Base-by-base conservation (phyloP, 1,140 invertebrate species). In the Phenacoccus solenopsis region DNA sequence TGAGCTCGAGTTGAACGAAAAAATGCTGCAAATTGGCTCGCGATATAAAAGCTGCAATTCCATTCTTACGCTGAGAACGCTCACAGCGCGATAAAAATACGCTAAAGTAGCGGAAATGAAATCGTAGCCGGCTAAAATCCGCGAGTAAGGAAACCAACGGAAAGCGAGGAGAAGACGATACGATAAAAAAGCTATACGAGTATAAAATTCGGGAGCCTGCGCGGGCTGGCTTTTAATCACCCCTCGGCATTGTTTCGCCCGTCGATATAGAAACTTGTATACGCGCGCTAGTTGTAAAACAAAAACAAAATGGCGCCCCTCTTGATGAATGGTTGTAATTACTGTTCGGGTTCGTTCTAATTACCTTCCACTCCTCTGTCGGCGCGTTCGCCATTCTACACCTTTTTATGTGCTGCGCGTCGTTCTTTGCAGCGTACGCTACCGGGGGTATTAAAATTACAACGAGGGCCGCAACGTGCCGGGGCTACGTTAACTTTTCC, bases 281-380 rank as follows among this genome's bases (percentile, higher is more conserved):
- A 49, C 38, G 38, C 38, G 38, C 38, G 38, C 38, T 49, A n/a
- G 59, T 64, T 64, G 59, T 64, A 64, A 64, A 64, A 64, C 59
- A 64, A 64, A 64, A 64, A 64, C 59, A 64, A 64, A 64, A 64
- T 64, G 59, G 59, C 59, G 59, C 59, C 59, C 59, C 25, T 64
- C 59, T 64, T 64, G 59, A 64, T 64, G 59, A 64, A 64, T 64
- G 59, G 59, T 64, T 64, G 59, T 64, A 64, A 64, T 64, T 64
- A 64, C 59, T 64, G 59, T 64, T 64, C 59, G 59, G 59, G 59
- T 64, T 64, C 59, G 25, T 64, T 64, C 59, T 64, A 64, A 64
- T 64, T 64, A 64, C 59, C 59, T 64, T 25, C 59, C 59, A 64
- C 59, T 27, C 10, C 25, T 27, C 56, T 59, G 16, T 7, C n/a